These are phyloP conservation scores for Urosaurus nigricauda DNA, from an alignment of 2,797 vertebrate genomes.

Conservation along the genomic window DNA sequence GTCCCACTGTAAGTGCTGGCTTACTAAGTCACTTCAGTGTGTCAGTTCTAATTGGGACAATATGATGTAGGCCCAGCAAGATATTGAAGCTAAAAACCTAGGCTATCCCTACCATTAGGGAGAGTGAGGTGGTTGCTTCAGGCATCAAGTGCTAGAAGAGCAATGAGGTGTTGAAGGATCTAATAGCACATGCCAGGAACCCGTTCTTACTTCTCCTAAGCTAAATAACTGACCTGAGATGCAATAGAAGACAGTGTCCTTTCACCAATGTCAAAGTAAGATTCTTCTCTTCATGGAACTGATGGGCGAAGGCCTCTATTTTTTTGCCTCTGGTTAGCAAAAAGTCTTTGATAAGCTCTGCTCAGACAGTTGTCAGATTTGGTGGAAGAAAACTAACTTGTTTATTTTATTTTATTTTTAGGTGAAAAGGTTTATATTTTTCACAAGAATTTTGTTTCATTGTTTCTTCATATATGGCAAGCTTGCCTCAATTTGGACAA, in stretches of 20 bases:
- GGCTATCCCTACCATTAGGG: neutral
- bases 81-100: neutral
- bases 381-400: neutral
- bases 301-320: neutral
- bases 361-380: neutral
- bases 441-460: neutral
- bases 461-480: neutral
- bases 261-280: neutral
- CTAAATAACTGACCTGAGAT: neutral
- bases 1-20: no score
- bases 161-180: neutral
- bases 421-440: neutral
- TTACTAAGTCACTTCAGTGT: no score
- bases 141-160: neutral
- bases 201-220: neutral
- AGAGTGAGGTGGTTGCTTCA: neutral
- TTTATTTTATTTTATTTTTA: neutral
- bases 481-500: neutral
- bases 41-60: neutral
- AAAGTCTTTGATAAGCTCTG: neutral
- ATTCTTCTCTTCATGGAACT: neutral
- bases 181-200: neutral
- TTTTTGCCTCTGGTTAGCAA: neutral
- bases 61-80: neutral
- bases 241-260: neutral